Base-by-base conservation (phyloP, 2,888 invertebrate species). In the Ennomos erosarius region DNA sequence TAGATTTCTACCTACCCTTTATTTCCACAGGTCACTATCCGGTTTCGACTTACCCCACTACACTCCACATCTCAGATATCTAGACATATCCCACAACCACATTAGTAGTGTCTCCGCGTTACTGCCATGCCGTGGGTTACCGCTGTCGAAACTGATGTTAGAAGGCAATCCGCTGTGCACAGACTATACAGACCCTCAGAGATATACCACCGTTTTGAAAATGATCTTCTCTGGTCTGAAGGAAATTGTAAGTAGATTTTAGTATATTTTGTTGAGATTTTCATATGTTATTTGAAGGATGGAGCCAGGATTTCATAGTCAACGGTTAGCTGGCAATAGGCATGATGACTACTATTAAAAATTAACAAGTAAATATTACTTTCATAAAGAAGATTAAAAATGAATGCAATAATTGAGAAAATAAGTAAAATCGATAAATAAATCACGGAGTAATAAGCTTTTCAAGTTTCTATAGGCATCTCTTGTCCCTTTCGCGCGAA, bases 121-220 rank as follows among this genome's bases (percentile, higher is more conserved):
- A 9, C 60, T 93, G 0, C 53, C 67, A 0, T 80, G 83, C 9
- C 71, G 91, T 0, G 69, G 80, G 0, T 62, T 95, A 47, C 75
- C 84, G 0, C 75, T 96, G 1, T 77, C 26, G 6, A 26, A 26
- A 6, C 6, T 26, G 26, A 26, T 26, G 26, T 78, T 97, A 35
- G 95, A 96, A 71, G 95, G 95, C 0, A 97, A 97, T 85, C 95
- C 95, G 0, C 69, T 97, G 0, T 96, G 96, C 75, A 92, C 93
- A 51, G 93, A 94, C 69, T 95, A 94, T 72, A 92, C 84, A 0
- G 94, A 93, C 52, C 89, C 94, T 0, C 79, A 85, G 0, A 85
- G 93, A 4, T 97, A 96, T 75, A 84, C 95, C 10, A 92, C 93
- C 45, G 89, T 92, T 1, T 74, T 93, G 0, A 92, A 79, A 62